Base-by-base conservation (phyloP, 2,888 invertebrate species). In the Melieria picta region DNA sequence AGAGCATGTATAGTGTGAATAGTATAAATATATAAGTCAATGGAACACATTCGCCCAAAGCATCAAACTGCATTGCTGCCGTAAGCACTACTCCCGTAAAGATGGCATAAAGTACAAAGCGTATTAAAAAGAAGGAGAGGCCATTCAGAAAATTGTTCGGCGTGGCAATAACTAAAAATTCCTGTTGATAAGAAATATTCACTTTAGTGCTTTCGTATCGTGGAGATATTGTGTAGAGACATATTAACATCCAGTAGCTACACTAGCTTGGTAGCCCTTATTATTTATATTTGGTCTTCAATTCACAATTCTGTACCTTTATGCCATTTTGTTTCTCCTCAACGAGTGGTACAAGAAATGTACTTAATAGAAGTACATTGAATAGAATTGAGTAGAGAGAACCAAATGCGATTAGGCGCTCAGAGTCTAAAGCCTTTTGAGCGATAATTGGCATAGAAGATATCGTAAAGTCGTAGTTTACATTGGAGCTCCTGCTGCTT, bases 241-340 rank as follows among this genome's bases (percentile, higher is more conserved):
- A 30, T 30, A 3, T 30, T 30, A 30, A 30, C 30, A 30, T 30
- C 30, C 30, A 30, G 30, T 3, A 30, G 30, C 30, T 30, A 30
- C 30, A 30, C 30, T 30, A 30, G 30, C 30, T 0, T 30, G 30
- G 30, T 30, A 30, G 30, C 30, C 30, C 2, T 30, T 30, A 30
- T 30, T 30, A 30, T 30, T 30, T 30, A n/a, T 57, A 52, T 45
- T 16, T 47, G 13, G 0, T 48, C n/a, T 7, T n/a, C 43, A 16
- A 50, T 70, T 9, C n/a, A 2, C 7, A 50, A 47, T 30, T 0
- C 13, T 11, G 46, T 83, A 89, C 90, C 85, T 89, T 90, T 48
- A 89, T 88, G 57, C 91, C 91, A 67, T 89, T 87, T 75, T 88
- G 86, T 78, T 91, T 90, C 80, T 91, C 91, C 80, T 90, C 89